Evolutionary conservation across 1,140 invertebrate species (phyloP).

Genomic region (Metaphire vulgaris): DNA sequence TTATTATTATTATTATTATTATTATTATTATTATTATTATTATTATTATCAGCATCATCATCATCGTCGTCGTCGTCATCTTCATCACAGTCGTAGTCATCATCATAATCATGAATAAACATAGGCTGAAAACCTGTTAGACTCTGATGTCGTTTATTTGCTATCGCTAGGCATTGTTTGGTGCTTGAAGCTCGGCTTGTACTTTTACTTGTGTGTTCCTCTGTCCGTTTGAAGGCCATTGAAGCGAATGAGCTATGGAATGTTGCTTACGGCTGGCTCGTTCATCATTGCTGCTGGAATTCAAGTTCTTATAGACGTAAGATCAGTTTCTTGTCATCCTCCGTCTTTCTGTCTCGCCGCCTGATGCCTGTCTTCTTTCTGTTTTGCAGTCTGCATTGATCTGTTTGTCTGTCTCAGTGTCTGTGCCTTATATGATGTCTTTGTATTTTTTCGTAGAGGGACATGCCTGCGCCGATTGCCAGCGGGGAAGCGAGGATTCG

Average conservation of each 20-base stretch:
- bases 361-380: neutral
- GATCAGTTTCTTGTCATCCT: constrained; percentile 7
- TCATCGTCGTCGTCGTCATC: too few species aligned
- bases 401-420: too few species aligned
- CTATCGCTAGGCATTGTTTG: too few species aligned
- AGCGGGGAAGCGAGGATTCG: neutral
- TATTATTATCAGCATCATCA: too few species aligned
- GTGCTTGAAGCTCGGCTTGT: neutral
- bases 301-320: constrained; percentile 66
- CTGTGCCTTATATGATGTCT: too few species aligned
- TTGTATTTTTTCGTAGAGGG: neutral
- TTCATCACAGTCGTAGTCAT: too few species aligned
- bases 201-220: neutral
- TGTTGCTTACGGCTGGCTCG: constrained; percentile 71
- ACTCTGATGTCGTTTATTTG: too few species aligned
- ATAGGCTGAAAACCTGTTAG: too few species aligned
- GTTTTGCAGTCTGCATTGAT: neutral
- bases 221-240: constrained; percentile 56
- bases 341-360: neutral
- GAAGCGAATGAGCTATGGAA: constrained; percentile 71
- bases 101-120: too few species aligned
- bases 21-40: too few species aligned
- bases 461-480: neutral
- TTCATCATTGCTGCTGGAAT: constrained; percentile 80
- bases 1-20: too few species aligned